Conservation (phyloP, 2,797 vertebrate species). For the Mastacembelus armatus region DNA sequence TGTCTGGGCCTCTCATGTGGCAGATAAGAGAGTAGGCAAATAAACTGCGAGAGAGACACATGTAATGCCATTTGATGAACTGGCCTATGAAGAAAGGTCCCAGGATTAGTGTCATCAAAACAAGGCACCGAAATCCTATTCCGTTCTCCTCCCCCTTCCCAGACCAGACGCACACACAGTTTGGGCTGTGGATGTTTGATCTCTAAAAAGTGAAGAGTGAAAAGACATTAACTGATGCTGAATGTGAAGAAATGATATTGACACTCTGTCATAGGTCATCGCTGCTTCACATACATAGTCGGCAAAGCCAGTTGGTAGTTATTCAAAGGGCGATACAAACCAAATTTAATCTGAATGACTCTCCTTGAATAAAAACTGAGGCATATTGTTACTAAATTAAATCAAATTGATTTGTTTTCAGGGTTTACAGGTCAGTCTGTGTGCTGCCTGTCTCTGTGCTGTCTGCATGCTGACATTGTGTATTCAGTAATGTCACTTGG, state of each 20-base stretch:
- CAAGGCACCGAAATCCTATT: slow-evolving; percentile 59
- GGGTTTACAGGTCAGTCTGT: background rate
- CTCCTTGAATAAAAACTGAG: background rate
- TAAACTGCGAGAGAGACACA: slow-evolving; percentile 63
- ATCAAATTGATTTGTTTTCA: background rate
- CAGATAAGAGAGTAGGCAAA: slow-evolving; percentile 79
- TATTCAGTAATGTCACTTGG: background rate
- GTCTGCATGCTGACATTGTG: background rate
- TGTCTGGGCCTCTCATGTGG: slow-evolving; percentile 83
- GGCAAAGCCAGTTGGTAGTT: slow-evolving; percentile 35
- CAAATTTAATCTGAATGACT: slow-evolving; percentile 27
- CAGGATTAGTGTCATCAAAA: slow-evolving; percentile 74
- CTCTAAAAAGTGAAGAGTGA: slow-evolving; percentile 63
- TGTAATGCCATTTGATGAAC: slow-evolving; percentile 74
- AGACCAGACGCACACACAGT: slow-evolving; percentile 38
- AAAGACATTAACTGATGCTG: slow-evolving; percentile 64
- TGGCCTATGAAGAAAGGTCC: slow-evolving; percentile 78
- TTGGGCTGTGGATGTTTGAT: slow-evolving; percentile 69
- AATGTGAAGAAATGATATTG: slow-evolving; percentile 58
- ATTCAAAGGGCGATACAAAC: slow-evolving; percentile 54
- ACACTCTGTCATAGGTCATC: slow-evolving; percentile 68
- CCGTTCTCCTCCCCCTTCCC: background rate
- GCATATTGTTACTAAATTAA: background rate
- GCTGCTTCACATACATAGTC: slow-evolving; percentile 24
- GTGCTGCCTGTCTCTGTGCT: too few relatives aligned